Conservation (phyloP, 2,113 vertebrate species). For the Solenodon paradoxus region DNA sequence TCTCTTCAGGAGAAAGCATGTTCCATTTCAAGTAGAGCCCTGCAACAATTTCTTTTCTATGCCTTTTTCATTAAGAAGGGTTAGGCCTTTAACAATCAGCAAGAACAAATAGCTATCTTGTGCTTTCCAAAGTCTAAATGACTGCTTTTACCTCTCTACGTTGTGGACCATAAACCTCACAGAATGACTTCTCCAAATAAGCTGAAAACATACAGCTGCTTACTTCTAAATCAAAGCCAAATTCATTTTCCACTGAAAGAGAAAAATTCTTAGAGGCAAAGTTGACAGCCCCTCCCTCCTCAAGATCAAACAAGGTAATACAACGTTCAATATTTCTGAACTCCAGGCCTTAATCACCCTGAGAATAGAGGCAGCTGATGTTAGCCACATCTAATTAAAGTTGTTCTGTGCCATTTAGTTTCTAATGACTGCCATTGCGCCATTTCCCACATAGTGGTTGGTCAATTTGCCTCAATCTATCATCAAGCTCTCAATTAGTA, state of each 20-base stretch:
- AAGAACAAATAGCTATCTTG: background rate
- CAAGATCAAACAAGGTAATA: constrained; percentile 42
- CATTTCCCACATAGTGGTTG: constrained; percentile 37
- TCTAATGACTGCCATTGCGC: constrained; percentile 17
- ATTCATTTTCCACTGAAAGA: constrained; percentile 5
- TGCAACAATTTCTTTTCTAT: background rate
- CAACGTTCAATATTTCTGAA: constrained; percentile 51
- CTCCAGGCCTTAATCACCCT: constrained; percentile 3
- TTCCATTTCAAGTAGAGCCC: background rate
- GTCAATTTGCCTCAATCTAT: constrained; percentile 73
- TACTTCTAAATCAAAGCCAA: constrained; percentile 31
- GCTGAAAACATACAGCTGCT: background rate
- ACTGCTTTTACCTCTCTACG: background rate
- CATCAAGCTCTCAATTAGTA: constrained; percentile 73
- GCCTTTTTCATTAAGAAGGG: background rate
- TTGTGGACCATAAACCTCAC: background rate
- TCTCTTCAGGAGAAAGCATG: background rate
- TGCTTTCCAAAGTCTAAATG: background rate
- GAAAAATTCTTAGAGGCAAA: constrained; percentile 1
- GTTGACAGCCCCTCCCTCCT: background rate
- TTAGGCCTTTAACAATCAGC: background rate
- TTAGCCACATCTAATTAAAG: constrained; percentile 73
- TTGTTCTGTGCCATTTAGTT: constrained; percentile 57
- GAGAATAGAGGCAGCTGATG: constrained; percentile 50
- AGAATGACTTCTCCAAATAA: constrained; percentile 8